phyloP scores from a whole-genome alignment of 2,888 invertebrate species.

The Amphipyra tragopoginis region DNA sequence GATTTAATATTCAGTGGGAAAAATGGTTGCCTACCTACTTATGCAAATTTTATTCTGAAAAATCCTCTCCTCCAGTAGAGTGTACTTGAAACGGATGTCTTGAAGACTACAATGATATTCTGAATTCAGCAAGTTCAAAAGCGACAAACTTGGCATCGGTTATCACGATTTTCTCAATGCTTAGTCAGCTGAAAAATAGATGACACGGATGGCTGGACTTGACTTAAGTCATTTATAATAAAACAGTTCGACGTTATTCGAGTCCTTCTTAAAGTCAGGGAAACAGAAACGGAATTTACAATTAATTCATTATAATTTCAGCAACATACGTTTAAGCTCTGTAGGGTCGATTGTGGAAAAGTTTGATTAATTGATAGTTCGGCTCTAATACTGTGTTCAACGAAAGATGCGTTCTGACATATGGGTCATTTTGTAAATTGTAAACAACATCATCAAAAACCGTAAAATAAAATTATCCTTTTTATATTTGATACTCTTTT shows the following conservation, averaged over 20 bases:
- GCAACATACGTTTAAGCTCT: no score
- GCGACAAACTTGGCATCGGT: slow-evolving; percentile 45
- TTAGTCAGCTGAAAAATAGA: slow-evolving; percentile 47
- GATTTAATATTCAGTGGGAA: not conserved
- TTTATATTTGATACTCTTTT: no score
- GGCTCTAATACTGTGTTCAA: no score
- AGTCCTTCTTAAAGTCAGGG: slow-evolving; percentile 12
- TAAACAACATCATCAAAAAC: no score
- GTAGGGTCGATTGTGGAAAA: no score
- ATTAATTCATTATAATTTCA: slow-evolving; percentile 19
- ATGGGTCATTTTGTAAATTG: no score
- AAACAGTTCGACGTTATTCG: slow-evolving; percentile 11
- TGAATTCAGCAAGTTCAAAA: slow-evolving; percentile 34
- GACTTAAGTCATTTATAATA: slow-evolving; percentile 31
- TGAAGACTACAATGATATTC: slow-evolving; percentile 24
- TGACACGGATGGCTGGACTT: slow-evolving; percentile 16
- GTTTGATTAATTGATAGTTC: no score
- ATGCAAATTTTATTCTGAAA: not conserved
- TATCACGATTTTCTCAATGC: slow-evolving; percentile 39
- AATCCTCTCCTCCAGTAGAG: not conserved
- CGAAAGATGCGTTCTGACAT: no score
- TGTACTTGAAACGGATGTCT: slow-evolving; percentile 9
- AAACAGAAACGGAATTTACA: slow-evolving; percentile 20
- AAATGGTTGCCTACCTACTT: not conserved
- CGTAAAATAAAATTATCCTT: no score